phyloP scores from a whole-genome alignment of 2,888 invertebrate genomes.

The Sycophila texana region DNA sequence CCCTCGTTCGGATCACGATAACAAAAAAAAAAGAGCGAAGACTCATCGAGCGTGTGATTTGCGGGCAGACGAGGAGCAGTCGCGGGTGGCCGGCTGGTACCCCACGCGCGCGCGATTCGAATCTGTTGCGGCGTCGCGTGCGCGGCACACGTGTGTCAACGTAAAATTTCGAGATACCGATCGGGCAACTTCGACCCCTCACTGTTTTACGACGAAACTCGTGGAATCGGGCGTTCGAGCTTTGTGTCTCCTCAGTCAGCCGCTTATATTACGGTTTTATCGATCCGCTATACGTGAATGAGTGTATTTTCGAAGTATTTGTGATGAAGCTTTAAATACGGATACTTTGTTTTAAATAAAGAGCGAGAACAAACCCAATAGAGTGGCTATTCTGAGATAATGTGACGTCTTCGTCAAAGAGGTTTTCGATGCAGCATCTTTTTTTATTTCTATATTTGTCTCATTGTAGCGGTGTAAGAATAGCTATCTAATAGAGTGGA shows the following conservation, averaged over 20 bases:
- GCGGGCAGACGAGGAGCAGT: conserved; percentile 24
- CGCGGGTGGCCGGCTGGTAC: conserved; percentile 25
- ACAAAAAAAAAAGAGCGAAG: conserved; percentile 6
- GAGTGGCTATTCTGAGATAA: no score
- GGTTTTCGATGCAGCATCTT: no score
- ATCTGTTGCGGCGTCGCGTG: background rate
- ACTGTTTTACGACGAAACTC: no score
- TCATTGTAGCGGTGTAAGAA: background rate
- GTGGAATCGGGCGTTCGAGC: background rate
- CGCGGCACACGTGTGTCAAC: conserved; percentile 41
- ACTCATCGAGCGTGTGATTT: conserved; percentile 29
- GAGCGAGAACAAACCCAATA: no score
- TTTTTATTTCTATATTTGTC: no score
- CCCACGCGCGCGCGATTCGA: conserved; percentile 24
- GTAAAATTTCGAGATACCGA: conserved; percentile 42
- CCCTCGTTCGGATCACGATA: background rate
- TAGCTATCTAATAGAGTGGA: background rate
- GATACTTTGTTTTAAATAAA: no score
- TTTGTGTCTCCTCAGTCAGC: background rate
- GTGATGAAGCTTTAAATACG: no score
- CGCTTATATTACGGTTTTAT: no score
- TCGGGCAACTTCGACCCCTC: conserved; percentile 11
- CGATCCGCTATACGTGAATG: no score
- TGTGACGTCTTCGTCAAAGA: no score
- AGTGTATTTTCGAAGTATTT: no score